Conservation (phyloP, 2,888 invertebrate species). For the Hypselothyrea guttata region DNA sequence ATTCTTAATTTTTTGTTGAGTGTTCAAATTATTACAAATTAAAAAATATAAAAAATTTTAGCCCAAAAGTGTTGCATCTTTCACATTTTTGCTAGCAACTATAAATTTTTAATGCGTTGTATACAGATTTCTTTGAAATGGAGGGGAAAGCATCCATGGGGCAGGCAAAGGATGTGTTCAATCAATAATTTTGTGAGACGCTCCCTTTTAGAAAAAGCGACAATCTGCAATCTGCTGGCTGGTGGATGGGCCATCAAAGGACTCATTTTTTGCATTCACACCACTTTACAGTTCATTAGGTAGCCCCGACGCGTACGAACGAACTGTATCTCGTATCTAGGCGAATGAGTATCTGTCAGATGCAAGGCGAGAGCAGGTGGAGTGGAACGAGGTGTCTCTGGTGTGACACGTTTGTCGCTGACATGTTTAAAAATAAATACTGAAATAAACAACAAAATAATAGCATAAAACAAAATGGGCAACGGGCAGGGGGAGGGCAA, state of each 20-base stretch:
- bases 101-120: too few relatives aligned
- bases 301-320: constrained; percentile 42
- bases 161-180: too few relatives aligned
- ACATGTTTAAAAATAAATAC: constrained; percentile 61
- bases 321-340: constrained; percentile 55
- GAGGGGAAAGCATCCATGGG: too few relatives aligned
- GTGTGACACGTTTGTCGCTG: constrained; percentile 39
- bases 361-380: neutral
- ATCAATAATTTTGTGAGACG: too few relatives aligned
- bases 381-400: constrained; percentile 13
- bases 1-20: too few relatives aligned
- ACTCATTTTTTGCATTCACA: constrained; percentile 60
- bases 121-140: too few relatives aligned
- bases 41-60: too few relatives aligned
- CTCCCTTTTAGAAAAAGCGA: too few relatives aligned
- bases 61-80: too few relatives aligned
- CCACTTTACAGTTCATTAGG: constrained; percentile 73
- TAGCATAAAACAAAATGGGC: constrained; percentile 3
- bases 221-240: too few relatives aligned
- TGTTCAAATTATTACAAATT: too few relatives aligned
- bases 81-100: too few relatives aligned
- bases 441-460: constrained; percentile 8
- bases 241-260: constrained; percentile 57
- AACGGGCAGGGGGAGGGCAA: constrained; percentile 7
- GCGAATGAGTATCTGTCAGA: constrained; percentile 33